These are phyloP conservation scores for Drosophila pruinosa DNA, from an alignment of 1,140 invertebrate species.

Conservation along the genomic window DNA sequence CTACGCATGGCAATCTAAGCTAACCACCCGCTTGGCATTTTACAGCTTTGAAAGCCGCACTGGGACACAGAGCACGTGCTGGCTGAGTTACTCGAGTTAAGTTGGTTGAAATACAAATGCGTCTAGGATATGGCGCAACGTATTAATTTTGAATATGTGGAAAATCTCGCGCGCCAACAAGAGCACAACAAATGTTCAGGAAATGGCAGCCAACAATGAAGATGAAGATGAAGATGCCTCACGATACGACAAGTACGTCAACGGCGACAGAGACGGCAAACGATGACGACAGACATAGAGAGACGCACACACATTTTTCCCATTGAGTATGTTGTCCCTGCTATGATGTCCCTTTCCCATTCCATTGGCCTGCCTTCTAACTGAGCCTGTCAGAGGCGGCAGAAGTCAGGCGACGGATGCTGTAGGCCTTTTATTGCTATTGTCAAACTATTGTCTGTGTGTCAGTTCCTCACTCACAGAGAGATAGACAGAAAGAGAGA, in stretches of 20 bases:
- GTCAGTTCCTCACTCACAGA: background rate
- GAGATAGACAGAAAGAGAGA: too few relatives aligned
- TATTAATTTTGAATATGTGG: conserved; percentile 81
- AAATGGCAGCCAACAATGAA: conserved; percentile 77
- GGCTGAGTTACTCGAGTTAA: conserved; percentile 18
- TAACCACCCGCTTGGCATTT: conserved; percentile 52
- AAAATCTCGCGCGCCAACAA: conserved; percentile 65
- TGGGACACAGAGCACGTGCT: conserved; percentile 62
- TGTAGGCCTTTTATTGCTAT: conserved; percentile 80
- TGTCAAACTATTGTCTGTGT: conserved; percentile 75
- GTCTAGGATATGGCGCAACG: conserved; percentile 76
- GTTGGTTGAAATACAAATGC: conserved; percentile 55
- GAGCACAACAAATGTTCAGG: conserved; percentile 39
- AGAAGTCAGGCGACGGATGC: conserved; percentile 31
- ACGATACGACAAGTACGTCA: conserved; percentile 77
- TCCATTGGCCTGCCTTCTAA: background rate
- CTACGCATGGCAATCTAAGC: conserved; percentile 28
- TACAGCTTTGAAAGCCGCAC: conserved; percentile 55
- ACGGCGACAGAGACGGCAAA: conserved; percentile 6
- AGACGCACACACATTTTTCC: conserved; percentile 18
- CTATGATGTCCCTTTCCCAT: background rate
- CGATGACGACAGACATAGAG: background rate
- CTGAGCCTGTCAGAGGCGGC: conserved; percentile 6
- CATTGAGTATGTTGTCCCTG: conserved; percentile 16
- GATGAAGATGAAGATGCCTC: conserved; percentile 59